Conservation (phyloP, 2,113 vertebrate genomes). For the Cranoglanis bouderius region DNA sequence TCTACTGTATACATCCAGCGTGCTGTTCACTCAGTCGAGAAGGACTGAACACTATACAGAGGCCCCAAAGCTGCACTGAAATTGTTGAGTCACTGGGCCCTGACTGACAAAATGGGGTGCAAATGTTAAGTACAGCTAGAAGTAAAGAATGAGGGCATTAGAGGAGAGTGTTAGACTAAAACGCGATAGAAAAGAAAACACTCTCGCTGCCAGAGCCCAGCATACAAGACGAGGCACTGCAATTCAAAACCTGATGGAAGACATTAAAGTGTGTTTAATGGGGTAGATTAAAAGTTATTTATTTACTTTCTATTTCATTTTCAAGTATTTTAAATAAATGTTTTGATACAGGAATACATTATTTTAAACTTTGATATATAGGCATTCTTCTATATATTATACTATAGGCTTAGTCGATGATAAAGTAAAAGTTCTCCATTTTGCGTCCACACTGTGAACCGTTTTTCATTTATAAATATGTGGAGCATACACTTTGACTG, state of each 20-base stretch:
- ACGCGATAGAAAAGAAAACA: slow-evolving; percentile 62
- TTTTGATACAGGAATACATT: background rate
- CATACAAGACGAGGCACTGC: slow-evolving; percentile 12
- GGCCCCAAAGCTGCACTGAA: slow-evolving; percentile 75
- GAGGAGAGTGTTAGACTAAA: slow-evolving; percentile 73
- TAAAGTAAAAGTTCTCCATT: slow-evolving; percentile 13
- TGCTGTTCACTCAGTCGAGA: slow-evolving; percentile 73
- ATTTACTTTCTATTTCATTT: background rate
- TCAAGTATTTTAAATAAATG: background rate
- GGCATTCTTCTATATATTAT: background rate
- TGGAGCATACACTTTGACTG: slow-evolving; percentile 27
- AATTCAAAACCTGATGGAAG: background rate
- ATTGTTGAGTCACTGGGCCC: slow-evolving; percentile 78
- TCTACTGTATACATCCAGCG: slow-evolving; percentile 63
- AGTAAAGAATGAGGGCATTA: slow-evolving; percentile 77
- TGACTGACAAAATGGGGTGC: slow-evolving; percentile 81
- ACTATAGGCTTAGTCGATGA: background rate
- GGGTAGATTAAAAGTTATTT: slow-evolving; percentile 14
- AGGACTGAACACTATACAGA: slow-evolving; percentile 73
- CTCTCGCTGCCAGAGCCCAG: slow-evolving; percentile 29
- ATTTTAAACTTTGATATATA: background rate
- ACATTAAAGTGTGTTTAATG: slow-evolving; percentile 29
- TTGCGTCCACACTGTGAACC: slow-evolving; percentile 1
- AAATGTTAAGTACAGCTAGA: slow-evolving; percentile 80
- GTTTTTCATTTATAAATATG: slow-evolving; percentile 32